Evolutionary conservation across 2,797 vertebrate genomes (phyloP), one percentile per base, ranked within the genome.

Genomic region (Hippocampus kuda): DNA sequence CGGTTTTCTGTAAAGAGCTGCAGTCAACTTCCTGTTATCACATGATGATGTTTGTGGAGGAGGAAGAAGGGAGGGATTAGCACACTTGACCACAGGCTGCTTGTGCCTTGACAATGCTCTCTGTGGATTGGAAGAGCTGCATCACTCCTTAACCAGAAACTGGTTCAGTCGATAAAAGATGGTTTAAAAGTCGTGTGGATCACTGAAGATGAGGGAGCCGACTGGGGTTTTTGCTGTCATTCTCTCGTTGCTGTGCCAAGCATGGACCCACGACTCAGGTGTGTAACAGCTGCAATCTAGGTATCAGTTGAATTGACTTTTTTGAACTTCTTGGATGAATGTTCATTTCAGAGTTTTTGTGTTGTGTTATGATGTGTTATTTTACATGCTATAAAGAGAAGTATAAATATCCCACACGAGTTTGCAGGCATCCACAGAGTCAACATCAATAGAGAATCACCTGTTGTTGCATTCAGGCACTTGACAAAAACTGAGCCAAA

Each of bases 201-300:
- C 15, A 59, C 34, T 44, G 48, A 22, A 69, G 59, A 80, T 74
- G 74, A 77, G 22, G 68, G 53, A 68, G 60, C 67, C 54, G 13
- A 71, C 70, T 69, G 79, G 80, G 80, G 78, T 85, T 65, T 77
- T 72, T 66, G 72, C 59, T 1, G 24, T 46, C 0, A 4, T 83
- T 1, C 5, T 75, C 20, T 12, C 84, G 68, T 78, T 75, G 20
- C 64, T 72, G 3, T 70, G 76, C 56, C 70, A 71, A 67, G 68
- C 75, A 12, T 69, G 73, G 83, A 75, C 70, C 70, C 0, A 0
- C 12, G 6, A 72, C 1, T 1, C 8, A 89, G 90, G 90, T 90
- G 75, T 82, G 63, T 61, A 30, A 61, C 38, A 18, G 27, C 7
- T 61, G 30, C 15, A 34, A 8, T 61, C 3, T 38, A 18, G 16